Conservation (phyloP, 2,113 vertebrate species). For the Dicerorhinus sumatrensis region DNA sequence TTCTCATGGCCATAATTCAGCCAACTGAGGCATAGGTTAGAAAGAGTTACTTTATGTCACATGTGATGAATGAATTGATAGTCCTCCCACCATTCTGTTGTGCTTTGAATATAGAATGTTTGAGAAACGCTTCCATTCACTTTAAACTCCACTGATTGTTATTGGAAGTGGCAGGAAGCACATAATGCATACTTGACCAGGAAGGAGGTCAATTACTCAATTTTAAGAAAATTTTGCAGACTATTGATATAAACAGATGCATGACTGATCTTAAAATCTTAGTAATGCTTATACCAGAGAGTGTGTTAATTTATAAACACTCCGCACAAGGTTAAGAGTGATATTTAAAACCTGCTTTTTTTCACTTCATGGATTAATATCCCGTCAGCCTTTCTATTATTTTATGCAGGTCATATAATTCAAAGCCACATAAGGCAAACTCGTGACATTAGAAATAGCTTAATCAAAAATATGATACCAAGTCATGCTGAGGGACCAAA, state of each 20-base stretch:
- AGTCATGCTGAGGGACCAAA: not conserved
- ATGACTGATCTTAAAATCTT: constrained; percentile 49
- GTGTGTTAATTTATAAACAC: constrained; percentile 42
- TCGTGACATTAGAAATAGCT: not conserved
- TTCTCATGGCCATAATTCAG: not conserved
- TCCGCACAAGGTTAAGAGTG: not conserved
- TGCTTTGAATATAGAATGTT: constrained; percentile 2
- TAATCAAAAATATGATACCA: constrained; percentile 2
- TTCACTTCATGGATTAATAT: not conserved
- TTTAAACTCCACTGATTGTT: not conserved
- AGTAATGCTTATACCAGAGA: not conserved
- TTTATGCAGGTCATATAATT: constrained; percentile 18
- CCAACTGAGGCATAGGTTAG: not conserved
- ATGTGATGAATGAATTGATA: not conserved
- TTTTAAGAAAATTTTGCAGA: constrained; percentile 41
- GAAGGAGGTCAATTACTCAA: constrained; percentile 54
- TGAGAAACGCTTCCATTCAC: not conserved
- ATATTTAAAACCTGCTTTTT: not conserved
- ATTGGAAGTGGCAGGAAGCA: not conserved
- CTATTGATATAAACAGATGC: constrained; percentile 33
- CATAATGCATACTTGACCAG: constrained; percentile 45
- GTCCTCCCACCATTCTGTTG: not conserved
- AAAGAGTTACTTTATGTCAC: not conserved
- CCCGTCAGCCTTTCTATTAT: not conserved
- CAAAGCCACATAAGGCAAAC: not conserved